Evolutionary conservation across 2,113 vertebrate species (phyloP).

Genomic region (Tauraco erythrolophus): DNA sequence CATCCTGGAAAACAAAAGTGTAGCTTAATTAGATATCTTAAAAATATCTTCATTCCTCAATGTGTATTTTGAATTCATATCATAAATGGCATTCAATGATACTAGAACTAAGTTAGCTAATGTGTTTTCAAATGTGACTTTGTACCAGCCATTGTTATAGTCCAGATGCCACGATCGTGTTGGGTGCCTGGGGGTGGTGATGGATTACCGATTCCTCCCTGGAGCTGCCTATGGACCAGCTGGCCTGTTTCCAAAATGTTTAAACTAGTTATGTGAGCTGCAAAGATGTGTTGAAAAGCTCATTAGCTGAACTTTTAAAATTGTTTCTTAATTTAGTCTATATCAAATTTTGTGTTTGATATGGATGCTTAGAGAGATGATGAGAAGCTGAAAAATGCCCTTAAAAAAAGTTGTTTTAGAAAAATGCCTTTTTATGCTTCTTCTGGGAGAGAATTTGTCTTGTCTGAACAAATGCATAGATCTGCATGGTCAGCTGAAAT

Average conservation of each 20-base stretch:
- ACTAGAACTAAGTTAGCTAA: neutral
- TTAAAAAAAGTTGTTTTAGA: neutral
- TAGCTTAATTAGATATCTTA: neutral
- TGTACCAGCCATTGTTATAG: neutral
- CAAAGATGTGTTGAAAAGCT: neutral
- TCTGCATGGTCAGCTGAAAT: neutral
- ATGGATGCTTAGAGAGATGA: neutral
- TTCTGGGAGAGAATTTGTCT: neutral
- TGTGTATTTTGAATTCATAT: neutral
- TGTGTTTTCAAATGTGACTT: neutral
- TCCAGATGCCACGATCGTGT: rapidly evolving
- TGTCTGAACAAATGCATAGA: neutral
- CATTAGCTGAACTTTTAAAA: neutral
- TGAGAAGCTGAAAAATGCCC: neutral
- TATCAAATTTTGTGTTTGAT: neutral
- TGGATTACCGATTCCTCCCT: neutral
- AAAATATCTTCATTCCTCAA: neutral
- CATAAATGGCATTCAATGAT: rapidly evolving
- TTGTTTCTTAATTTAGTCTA: neutral
- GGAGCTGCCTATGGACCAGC: neutral
- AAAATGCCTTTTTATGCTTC: neutral
- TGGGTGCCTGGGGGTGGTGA: neutral
- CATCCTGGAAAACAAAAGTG: neutral
- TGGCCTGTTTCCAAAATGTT: neutral
- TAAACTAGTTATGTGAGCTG: neutral